Evolutionary conservation across 2,113 vertebrate species (phyloP), one percentile per base, ranked within the genome.

Genomic region (Galeopterus variegatus): DNA sequence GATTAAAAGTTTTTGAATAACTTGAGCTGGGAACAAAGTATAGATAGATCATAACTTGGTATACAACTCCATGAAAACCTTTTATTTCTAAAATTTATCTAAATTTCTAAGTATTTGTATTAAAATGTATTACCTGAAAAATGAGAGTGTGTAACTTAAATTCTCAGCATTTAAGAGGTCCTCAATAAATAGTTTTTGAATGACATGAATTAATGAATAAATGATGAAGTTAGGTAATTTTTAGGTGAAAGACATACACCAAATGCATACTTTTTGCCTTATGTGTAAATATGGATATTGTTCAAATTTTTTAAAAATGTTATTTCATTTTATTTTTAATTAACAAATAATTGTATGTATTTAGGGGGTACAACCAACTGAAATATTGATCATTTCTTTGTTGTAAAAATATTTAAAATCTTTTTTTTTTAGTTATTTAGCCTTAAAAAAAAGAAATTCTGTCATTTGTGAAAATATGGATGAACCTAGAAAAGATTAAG

Each of bases 91-190:
- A 67, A 94, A 72, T 48, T 8, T 50, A 24, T 58, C 36, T 45
- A 90, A 76, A 85, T 91, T 94, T 88, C 18, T 83, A 45, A 94
- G 17, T 56, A 54, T 65, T 86, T 72, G 23, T 24, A 33, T 86
- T 93, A 91, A 88, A 76, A 67, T 88, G 69, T 91, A 62, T 82
- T 82, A 23, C 12, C 7, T 94, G 2, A 75, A 83, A 88, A 86
- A 58, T 58, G 48, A 65, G 10, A 19, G 2, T 73, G 3, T 62
- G 4, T 93, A 88, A 75, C 26, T 87, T 73, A 77, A 56, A 0
- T 70, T 88, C 9, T 72, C 18, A 85, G 10, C 26, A 82, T 2
- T 45, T 41, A 79, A 48, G 50, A 93, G 8, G 24, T 7, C 28
- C 19, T 79, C 21, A 62, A 26, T 67, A 36, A 86, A 19, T 77